Percentiles rank a stretch among this genome's conserved stretches.
Evolutionary conservation across 2,113 vertebrate genomes (phyloP).

Genomic region (Motacilla alba): DNA sequence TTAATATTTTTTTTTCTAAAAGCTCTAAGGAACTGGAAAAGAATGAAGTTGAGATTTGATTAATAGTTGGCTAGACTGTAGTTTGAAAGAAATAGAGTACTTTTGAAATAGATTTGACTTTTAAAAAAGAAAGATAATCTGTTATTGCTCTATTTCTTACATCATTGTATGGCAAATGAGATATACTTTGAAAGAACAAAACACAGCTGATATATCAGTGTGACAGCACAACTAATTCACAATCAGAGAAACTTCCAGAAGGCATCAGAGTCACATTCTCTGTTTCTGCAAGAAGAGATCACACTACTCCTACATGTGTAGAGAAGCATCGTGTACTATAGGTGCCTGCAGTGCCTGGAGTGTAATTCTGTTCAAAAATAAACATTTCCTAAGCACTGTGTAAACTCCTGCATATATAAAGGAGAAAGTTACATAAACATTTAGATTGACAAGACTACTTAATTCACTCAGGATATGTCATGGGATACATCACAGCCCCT

Average conservation of each 20-base stretch:
- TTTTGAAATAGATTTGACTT: conserved; percentile 16
- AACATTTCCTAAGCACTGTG: background rate
- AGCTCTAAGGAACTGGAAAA: background rate
- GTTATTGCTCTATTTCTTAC: background rate
- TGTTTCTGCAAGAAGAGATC: background rate
- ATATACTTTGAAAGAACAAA: background rate
- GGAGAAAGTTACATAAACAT: background rate
- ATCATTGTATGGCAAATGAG: background rate
- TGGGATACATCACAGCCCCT: background rate
- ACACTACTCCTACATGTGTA: background rate
- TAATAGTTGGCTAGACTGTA: background rate
- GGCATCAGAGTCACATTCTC: background rate
- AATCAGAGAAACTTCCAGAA: background rate
- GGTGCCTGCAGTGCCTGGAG: background rate
- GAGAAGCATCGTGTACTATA: fast-evolving
- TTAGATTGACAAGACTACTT: background rate
- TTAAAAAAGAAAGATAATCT: background rate
- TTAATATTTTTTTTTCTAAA: background rate
- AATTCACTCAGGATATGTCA: background rate
- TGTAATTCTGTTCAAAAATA: background rate
- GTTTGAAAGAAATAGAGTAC: background rate
- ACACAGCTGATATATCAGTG: background rate
- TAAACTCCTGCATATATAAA: background rate
- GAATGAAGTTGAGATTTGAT: background rate
- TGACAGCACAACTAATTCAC: background rate